Evolutionary conservation across 2,888 invertebrate species (phyloP), one percentile per base, ranked within the genome.

Genomic region (Cremastobaeus sp.): DNA sequence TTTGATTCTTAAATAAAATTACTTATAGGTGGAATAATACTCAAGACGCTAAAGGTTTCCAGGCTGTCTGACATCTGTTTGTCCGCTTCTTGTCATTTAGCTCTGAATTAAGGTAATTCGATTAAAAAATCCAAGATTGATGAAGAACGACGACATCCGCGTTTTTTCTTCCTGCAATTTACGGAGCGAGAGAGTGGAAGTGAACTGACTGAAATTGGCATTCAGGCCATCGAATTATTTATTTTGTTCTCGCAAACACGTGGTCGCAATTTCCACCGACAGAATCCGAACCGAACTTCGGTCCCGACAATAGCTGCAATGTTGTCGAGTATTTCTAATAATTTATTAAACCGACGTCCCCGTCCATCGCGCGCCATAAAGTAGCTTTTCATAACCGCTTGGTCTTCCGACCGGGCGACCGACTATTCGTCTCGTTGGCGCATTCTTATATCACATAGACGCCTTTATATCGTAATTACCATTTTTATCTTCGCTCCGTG

Each of bases 381-480:
- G 55, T 66, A 68, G 55, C 54, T 72, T 60, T 72, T 73, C 66
- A 74, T 76, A 76, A 78, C 73, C 73, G 50, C 21, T 45, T 39
- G 62, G 48, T 45, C 60, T 37, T 37, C 28, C 30, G 34, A 34
- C 45, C 68, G 71, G 48, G 52, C 47, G 64, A 73, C 66, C 39
- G 43, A 57, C 47, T 6, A 41, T 60, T 50, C 62, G 47, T 65
- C 64, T 72, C 59, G 47, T 25, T 25, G 12, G 52, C 41, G 74
- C 78, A 83, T 82, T 82, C 82, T 82, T 83, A 81, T 81, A 79
- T 79, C 74, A 71, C 75, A n/a, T n/a, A 72, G 80, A 78, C 81
- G 78, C 78, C 79, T 85, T 85, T 84, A 84, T 85, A 84, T 84
- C 82, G 83, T 85, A 84, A 85, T 86, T 85, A 84, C 82, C 84